Base-by-base conservation (phyloP, 1,140 invertebrate species). In the Limonius californicus region DNA sequence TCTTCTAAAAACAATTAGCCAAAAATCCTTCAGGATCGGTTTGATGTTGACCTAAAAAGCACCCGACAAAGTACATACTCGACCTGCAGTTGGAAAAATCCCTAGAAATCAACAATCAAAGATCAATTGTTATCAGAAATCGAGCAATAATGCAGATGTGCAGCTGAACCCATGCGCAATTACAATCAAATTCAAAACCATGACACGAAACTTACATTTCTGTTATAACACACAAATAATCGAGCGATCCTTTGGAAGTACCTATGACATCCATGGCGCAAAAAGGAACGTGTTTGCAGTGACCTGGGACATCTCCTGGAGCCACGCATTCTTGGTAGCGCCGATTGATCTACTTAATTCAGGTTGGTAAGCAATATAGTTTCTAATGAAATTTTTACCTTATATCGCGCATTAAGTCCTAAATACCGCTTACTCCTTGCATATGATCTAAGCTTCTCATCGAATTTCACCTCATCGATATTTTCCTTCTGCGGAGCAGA, bases 201-300 rank as follows among this genome's bases (percentile, higher is more conserved):
- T n/a, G n/a, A n/a, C n/a, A n/a, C n/a, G n/a, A 30, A 45, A 77
- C 82, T 79, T 74, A 87, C 86, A 79, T 78, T 43, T 79, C 74
- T 57, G 85, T 79, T 57, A 89, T 88, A 12, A 87, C 80, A 69
- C 88, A 89, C 11, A 86, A 73, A 66, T 88, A 85, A 45, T 87
- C 80, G 68, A 87, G 77, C 39, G 86, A 80, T 32, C 80, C 80
- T 59, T 78, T 75, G 66, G 85, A 81, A 0, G 73, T 73, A 43
- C 79, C 79, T 58, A 87, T 79, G 14, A 83, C 80, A 0, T 85
- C 80, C 66, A 84, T 76, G n/a, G 83, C 74, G 65, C 87, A 90
- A 70, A 83, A 83, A 16, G 80, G 78, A 0, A 85, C 70, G 63
- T 87, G 86, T 14, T 83, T 82, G 70, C 87, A 90, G 61, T 82